Percentiles rank a stretch among this genome's conserved stretches.
Evolutionary conservation across 1,140 invertebrate genomes (phyloP).

Genomic region (Rhagoletis zephyria): DNA sequence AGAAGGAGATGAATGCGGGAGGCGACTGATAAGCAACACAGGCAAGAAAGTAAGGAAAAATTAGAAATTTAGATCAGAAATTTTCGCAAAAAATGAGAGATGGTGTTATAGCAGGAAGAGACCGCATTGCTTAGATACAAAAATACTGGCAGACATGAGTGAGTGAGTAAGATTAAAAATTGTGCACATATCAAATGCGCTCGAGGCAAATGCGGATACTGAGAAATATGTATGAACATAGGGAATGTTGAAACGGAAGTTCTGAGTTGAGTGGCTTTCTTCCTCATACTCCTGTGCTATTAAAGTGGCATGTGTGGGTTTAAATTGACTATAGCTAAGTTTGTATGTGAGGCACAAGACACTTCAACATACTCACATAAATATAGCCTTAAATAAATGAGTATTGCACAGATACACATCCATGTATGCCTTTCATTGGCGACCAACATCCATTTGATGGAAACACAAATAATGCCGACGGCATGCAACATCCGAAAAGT

Average conservation of each 20-base stretch:
- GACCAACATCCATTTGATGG: background rate
- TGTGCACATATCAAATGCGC: background rate
- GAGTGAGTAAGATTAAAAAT: background rate
- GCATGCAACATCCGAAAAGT: slow-evolving; percentile 71
- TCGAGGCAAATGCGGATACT: background rate
- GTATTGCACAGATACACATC: background rate
- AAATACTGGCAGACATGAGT: background rate
- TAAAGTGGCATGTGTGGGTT: background rate
- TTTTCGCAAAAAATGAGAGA: background rate
- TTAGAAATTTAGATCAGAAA: slow-evolving; percentile 37
- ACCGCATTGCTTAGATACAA: background rate
- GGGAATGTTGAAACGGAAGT: background rate
- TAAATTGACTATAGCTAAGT: no score
- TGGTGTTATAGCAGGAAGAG: background rate
- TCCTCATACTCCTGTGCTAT: background rate
- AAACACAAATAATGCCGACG: slow-evolving; percentile 15
- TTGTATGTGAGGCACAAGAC: background rate
- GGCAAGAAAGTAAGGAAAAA: background rate
- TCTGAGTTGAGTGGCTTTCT: background rate
- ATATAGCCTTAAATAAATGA: background rate
- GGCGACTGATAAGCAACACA: background rate
- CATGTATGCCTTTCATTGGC: background rate
- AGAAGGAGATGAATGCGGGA: background rate
- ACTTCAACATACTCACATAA: background rate
- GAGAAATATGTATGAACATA: background rate